Base-by-base conservation (phyloP, 2,888 invertebrate species). In the Metellina segmentata region DNA sequence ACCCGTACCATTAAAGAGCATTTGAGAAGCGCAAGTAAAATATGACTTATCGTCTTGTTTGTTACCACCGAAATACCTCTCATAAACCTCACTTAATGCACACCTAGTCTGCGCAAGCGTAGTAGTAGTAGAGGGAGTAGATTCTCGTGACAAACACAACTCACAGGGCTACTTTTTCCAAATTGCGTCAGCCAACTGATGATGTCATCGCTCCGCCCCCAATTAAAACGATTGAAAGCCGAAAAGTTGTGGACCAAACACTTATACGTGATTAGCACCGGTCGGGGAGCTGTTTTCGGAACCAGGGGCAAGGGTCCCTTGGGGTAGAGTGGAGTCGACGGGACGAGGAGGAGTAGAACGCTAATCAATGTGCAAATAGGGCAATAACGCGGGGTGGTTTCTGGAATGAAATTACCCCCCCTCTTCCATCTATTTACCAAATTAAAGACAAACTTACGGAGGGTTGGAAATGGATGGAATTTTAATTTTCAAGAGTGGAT, bases 141-240 rank as follows among this genome's bases (percentile, higher is more conserved):
- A 2, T 34, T 34, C 34, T 34, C 34, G 34, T 34, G 34, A 34
- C 34, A 34, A 34, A 34, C 34, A 34, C 34, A 34, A 1, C 1
- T 2, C 34, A 2, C 34, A 34, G 34, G 34, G 34, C 34, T 34
- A 34, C 34, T 34, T 34, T 34, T 34, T 7, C 53, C 19, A 0
- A 53, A 51, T 87, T 71, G 79, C 79, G 79, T 87, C 87, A 87
- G 51, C 51, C 71, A 16, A 19, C 13, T 6, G 74, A 91, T 91
- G 90, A 61, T 79, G 86, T 91, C 90, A 91, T 75, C 69, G 78
- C 90, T 69, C 90, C 71, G 51, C 90, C 75, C 78, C 87, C 87
- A 82, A 87, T 91, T 91, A 91, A 91, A 87, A 70, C 61, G 83
- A 91, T 83, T 91, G 87, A 82, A 87, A 83, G 77, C 61, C 86